Percentiles rank a stretch among this genome's conserved stretches.
These are phyloP conservation scores for Zosterops japonicus DNA, from an alignment of 2,113 vertebrate genomes.

Conservation along the genomic window DNA sequence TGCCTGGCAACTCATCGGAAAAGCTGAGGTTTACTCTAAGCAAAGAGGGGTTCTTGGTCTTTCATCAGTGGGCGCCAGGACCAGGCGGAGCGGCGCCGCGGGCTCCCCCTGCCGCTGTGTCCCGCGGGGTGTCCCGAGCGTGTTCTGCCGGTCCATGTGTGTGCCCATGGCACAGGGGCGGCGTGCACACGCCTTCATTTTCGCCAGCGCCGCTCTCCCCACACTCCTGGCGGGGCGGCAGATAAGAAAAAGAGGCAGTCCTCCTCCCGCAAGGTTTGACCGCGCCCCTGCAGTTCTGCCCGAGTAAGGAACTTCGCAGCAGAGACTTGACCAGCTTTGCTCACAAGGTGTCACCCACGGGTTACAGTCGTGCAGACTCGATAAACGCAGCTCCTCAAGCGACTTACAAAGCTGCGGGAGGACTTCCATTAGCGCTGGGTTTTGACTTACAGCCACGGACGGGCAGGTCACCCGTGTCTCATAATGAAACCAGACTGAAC, in stretches of 20 bases:
- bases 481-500: not conserved
- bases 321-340: not conserved
- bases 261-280: rapidly evolving
- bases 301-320: rapidly evolving
- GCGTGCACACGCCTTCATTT: rapidly evolving
- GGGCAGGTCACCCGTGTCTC: not conserved
- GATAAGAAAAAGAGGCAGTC: too few relatives aligned
- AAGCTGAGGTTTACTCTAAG: not conserved
- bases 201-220: rapidly evolving
- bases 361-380: rapidly evolving
- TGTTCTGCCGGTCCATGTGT: rapidly evolving
- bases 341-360: slow-evolving; percentile 6
- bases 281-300: rapidly evolving
- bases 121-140: rapidly evolving
- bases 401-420: not conserved
- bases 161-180: rapidly evolving
- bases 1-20: not conserved
- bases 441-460: not conserved
- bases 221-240: rapidly evolving
- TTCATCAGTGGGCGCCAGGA: rapidly evolving
- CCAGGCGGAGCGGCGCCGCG: rapidly evolving
- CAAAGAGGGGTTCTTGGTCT: not conserved
- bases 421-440: rapidly evolving
- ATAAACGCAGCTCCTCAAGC: rapidly evolving
- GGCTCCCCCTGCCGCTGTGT: not conserved